Conservation (phyloP, 2,113 vertebrate species). For the Cathartes aura region DNA sequence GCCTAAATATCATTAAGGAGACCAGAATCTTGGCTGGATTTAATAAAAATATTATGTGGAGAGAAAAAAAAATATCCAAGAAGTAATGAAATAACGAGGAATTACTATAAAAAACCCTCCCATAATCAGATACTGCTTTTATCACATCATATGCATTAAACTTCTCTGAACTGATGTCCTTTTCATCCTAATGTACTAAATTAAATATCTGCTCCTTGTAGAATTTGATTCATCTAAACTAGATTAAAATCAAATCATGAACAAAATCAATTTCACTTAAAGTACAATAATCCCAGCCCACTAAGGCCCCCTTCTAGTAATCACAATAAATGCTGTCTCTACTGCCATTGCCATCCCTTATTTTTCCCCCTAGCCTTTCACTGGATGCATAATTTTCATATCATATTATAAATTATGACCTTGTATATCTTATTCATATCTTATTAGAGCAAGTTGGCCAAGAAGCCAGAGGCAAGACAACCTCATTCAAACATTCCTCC, state of each 20-base stretch:
- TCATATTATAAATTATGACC: constrained; percentile 64
- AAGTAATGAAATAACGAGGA: constrained; percentile 76
- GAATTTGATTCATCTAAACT: constrained; percentile 84
- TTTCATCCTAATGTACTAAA: constrained; percentile 84
- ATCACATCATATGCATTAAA: constrained; percentile 80
- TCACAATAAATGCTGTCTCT: constrained; percentile 74
- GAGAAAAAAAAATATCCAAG: constrained; percentile 44
- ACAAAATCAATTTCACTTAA: constrained; percentile 86
- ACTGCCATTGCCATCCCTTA: constrained; percentile 3
- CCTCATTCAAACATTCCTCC: constrained; percentile 58
- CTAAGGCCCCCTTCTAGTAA: constrained; percentile 75
- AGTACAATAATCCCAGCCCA: constrained; percentile 82
- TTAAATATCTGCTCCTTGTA: constrained; percentile 85
- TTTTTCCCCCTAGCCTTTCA: constrained; percentile 41
- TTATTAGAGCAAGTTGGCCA: constrained; percentile 54
- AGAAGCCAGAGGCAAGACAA: constrained; percentile 55
- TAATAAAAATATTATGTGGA: constrained; percentile 58
- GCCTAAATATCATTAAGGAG: neutral
- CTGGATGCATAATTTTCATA: constrained; percentile 68
- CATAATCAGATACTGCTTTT: constrained; percentile 80
- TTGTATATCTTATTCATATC: constrained; percentile 60
- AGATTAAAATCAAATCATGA: constrained; percentile 87
- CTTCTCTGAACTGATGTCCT: constrained; percentile 79
- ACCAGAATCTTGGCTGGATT: constrained; percentile 25
- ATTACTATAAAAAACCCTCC: constrained; percentile 60